Conservation (phyloP, 2,888 invertebrate species). For the Invenusta paracnida region DNA sequence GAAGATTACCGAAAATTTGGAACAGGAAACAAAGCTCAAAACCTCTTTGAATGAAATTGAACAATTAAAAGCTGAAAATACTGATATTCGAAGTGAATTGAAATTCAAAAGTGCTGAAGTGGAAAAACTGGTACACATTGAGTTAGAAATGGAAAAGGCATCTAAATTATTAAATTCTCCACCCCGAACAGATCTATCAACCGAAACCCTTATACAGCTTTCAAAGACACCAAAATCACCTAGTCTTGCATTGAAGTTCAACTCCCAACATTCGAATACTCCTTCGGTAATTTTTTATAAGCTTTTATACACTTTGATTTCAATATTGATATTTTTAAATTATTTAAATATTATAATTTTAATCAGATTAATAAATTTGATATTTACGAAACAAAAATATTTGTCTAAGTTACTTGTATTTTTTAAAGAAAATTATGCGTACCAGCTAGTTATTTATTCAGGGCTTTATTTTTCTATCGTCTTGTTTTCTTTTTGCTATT, state of each 20-base stretch:
- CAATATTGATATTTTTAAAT: no score
- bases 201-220: neutral
- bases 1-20: neutral
- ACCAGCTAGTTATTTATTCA: no score
- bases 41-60: neutral
- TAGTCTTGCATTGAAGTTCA: neutral
- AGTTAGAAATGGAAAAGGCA: neutral
- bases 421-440: no score
- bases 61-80: neutral
- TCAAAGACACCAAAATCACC: constrained; percentile 2
- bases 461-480: no score
- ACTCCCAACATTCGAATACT: neutral
- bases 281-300: neutral
- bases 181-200: neutral
- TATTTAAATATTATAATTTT: no score
- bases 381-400: no score
- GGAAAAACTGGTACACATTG: neutral
- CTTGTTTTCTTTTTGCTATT: no score
- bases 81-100: neutral
- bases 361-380: no score
- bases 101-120: neutral
- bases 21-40: neutral
- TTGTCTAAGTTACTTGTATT: no score
- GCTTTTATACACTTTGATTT: no score
- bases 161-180: neutral